Evolutionary conservation across 2,797 vertebrate genomes (phyloP).

Genomic region (Taenioides sp.): DNA sequence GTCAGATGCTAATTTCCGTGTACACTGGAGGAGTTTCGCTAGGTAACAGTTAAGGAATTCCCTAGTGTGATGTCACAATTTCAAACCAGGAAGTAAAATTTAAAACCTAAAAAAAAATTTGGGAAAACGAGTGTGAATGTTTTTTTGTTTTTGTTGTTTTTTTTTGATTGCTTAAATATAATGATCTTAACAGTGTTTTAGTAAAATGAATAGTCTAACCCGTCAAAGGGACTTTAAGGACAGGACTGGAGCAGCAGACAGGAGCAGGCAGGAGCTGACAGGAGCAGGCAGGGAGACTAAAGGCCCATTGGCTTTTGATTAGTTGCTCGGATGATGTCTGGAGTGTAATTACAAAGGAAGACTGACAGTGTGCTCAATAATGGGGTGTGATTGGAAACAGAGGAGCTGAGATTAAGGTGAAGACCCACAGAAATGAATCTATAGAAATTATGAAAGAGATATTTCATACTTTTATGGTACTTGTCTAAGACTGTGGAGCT

Average conservation of each 20-base stretch:
- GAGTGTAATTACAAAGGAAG: constrained; percentile 51
- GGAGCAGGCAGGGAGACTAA: constrained; percentile 43
- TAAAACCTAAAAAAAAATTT: no score
- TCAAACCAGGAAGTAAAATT: no score
- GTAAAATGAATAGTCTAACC: no score
- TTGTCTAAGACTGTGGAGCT: not conserved
- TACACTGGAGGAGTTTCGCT: no score
- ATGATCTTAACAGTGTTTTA: no score
- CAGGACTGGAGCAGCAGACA: constrained; percentile 32
- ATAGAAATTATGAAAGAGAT: not conserved
- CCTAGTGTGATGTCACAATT: no score
- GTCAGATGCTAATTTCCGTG: no score
- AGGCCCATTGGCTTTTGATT: constrained; percentile 43
- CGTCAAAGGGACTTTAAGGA: constrained; percentile 2
- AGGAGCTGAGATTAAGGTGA: constrained; percentile 16
- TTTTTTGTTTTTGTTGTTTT: no score
- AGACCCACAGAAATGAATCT: constrained; percentile 11
- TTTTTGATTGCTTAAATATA: no score
- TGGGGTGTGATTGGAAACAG: constrained; percentile 41
- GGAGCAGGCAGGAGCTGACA: constrained; percentile 27
- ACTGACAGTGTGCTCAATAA: constrained; percentile 26
- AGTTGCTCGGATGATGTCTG: constrained; percentile 44
- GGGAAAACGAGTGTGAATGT: no score
- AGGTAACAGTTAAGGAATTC: no score
- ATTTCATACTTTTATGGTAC: not conserved